Percentiles rank a stretch among this genome's conserved stretches.
Evolutionary conservation across 1,140 invertebrate species (phyloP).

Genomic region (Brevipalpus yothersi): DNA sequence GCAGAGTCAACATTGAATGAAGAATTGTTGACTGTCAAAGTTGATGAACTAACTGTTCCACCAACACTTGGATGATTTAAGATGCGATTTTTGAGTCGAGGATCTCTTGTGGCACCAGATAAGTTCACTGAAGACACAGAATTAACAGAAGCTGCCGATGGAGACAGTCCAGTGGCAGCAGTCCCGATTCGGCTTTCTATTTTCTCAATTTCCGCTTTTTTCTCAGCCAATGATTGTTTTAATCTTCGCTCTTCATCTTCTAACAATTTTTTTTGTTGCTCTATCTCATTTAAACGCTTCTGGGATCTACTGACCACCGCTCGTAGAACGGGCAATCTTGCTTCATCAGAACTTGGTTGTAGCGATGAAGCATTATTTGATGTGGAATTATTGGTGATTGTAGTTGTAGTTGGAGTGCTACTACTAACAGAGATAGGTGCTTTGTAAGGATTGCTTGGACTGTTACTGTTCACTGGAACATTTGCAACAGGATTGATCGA

Average conservation of each 20-base stretch:
- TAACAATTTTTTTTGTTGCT: background rate
- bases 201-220: background rate
- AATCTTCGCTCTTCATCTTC: background rate
- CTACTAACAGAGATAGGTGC: too few species aligned
- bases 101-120: background rate
- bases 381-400: background rate
- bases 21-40: background rate
- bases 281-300: background rate
- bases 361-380: background rate
- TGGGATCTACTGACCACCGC: background rate
- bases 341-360: background rate
- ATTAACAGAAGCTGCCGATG: too few species aligned
- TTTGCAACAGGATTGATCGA: background rate
- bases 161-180: too few species aligned
- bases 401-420: background rate
- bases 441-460: background rate
- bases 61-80: background rate
- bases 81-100: background rate
- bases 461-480: background rate
- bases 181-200: background rate
- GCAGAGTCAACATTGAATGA: background rate
- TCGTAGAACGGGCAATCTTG: background rate
- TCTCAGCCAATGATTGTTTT: background rate
- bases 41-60: background rate
- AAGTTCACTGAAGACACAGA: too few species aligned